Percentiles rank a stretch among this genome's conserved stretches.
These are phyloP conservation scores for Alexandromys fortis DNA, from an alignment of 2,113 vertebrate species.

Conservation along the genomic window DNA sequence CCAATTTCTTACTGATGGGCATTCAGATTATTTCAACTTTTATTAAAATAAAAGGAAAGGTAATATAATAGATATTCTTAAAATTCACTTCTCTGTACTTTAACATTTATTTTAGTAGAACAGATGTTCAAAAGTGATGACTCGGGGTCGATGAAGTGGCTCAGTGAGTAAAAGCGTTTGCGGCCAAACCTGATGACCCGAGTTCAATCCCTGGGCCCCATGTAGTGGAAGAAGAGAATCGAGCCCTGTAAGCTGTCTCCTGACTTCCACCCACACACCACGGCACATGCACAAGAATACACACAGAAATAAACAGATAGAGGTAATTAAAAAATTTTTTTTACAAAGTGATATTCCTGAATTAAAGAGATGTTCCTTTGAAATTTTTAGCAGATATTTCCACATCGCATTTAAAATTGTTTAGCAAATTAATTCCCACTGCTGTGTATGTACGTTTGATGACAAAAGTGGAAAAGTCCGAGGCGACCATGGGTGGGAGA, in stretches of 20 bases:
- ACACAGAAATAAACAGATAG: background rate
- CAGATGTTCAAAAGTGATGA: background rate
- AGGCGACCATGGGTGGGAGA: background rate
- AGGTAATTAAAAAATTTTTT: no score
- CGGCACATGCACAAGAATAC: background rate
- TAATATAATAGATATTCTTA: background rate
- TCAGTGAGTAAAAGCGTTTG: background rate
- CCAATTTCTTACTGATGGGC: background rate
- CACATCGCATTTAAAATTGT: background rate
- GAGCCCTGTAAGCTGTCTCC: background rate
- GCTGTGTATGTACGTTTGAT: background rate
- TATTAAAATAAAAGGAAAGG: background rate
- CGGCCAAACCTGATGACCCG: background rate
- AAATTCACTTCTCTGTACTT: background rate
- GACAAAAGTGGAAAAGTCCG: background rate
- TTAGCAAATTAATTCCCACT: background rate
- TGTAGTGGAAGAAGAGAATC: no score
- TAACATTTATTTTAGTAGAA: background rate
- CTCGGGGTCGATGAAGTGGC: background rate
- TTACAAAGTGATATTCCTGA: background rate
- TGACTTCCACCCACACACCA: background rate
- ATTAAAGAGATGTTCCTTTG: constrained; percentile 1
- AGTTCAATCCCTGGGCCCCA: background rate
- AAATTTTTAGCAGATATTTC: constrained; percentile 20
- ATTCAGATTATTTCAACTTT: constrained; percentile 27